These are phyloP conservation scores for Hirtodrosophila confusa DNA, from an alignment of 2,888 invertebrate species.

Conservation along the genomic window DNA sequence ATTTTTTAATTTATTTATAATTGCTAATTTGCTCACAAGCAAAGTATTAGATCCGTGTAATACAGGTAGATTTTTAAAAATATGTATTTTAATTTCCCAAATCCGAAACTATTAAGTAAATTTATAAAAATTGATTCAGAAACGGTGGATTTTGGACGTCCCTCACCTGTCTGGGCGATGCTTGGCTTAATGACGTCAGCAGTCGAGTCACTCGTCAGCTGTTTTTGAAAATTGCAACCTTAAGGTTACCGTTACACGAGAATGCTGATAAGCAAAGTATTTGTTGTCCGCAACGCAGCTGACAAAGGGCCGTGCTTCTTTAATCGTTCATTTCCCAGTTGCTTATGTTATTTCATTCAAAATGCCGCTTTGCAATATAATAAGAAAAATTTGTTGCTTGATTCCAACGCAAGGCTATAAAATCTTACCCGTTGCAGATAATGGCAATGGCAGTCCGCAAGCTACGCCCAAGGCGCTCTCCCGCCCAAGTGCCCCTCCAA, in stretches of 20 bases:
- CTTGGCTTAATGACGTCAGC: constrained; percentile 26
- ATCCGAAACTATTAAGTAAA: too few relatives aligned
- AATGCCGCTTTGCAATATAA: constrained; percentile 50
- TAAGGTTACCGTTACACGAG: constrained; percentile 23
- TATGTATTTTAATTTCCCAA: too few relatives aligned
- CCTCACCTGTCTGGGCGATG: too few relatives aligned
- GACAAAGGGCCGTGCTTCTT: constrained; percentile 11
- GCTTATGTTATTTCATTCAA: constrained; percentile 9
- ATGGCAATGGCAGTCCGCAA: constrained; percentile 47
- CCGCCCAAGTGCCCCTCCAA: constrained; percentile 13
- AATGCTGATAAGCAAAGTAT: constrained; percentile 18
- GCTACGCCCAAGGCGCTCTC: constrained; percentile 36
- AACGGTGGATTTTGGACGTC: too few relatives aligned
- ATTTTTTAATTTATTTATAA: too few relatives aligned
- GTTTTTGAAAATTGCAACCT: constrained; percentile 16
- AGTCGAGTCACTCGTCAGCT: constrained; percentile 27
- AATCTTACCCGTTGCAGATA: constrained; percentile 64
- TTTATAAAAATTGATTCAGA: too few relatives aligned
- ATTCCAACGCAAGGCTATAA: constrained; percentile 60
- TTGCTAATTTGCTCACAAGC: too few relatives aligned
- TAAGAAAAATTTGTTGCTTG: constrained; percentile 49
- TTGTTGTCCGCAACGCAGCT: not conserved
- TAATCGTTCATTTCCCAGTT: constrained; percentile 19
- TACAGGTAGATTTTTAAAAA: too few relatives aligned
- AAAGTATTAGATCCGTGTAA: too few relatives aligned